Evolutionary conservation across 1,140 invertebrate genomes (phyloP).

Genomic region (Colletes gigas): DNA sequence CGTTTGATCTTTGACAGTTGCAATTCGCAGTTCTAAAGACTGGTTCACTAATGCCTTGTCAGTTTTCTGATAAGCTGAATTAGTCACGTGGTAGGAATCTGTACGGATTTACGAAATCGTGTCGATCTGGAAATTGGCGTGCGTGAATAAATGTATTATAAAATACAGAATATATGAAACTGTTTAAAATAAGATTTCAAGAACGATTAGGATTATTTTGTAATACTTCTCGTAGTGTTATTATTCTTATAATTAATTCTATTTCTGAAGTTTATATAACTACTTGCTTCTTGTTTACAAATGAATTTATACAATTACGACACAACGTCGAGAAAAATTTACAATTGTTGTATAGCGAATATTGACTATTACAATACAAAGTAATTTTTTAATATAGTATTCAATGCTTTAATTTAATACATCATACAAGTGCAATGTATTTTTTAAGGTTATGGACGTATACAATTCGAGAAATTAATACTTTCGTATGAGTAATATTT

Average conservation of each 20-base stretch:
- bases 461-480: too few species aligned
- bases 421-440: not conserved
- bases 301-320: not conserved
- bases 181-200: not conserved
- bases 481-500: not conserved
- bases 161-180: not conserved
- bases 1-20: not conserved
- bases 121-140: not conserved
- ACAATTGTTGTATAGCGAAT: not conserved
- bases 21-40: not conserved
- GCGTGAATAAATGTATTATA: not conserved
- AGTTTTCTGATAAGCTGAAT: slow-evolving; percentile 39
- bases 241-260: not conserved
- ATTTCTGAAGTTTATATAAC: not conserved
- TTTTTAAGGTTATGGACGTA: not conserved
- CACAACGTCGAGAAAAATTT: not conserved
- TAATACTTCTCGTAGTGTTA: not conserved
- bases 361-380: not conserved
- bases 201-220: not conserved
- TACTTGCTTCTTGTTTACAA: not conserved
- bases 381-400: not conserved
- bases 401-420: not conserved
- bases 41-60: slow-evolving; percentile 33
- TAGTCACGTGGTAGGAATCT: slow-evolving; percentile 50
- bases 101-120: not conserved